Base-by-base conservation (phyloP, 1,140 invertebrate species). In the Drosophila simulans region DNA sequence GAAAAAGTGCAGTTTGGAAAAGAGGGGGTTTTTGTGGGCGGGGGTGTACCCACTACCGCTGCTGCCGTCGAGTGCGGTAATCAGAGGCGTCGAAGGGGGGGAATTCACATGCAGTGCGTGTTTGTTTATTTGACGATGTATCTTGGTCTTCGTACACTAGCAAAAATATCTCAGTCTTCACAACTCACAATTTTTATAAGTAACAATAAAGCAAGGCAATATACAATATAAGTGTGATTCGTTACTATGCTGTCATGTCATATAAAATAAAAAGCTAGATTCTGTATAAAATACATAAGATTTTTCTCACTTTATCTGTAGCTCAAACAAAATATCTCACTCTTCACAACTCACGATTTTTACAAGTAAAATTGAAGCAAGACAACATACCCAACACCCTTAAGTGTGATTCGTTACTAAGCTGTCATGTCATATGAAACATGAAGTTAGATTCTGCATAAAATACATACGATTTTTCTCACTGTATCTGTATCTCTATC, bases 31-130 rank as follows among this genome's bases (percentile, higher is more conserved):
- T 12, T 13, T 13, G 4, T 12, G 42, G n/a, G 22, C n/a, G 34
- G 20, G 25, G 20, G 35, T 17, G 25, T 51, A 43, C 60, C 58
- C 56, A 60, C 58, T 53, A 59, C 63, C 42, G 57, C 60, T 66
- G 60, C 59, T 66, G 46, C 63, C 48, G 69, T 81, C 66, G 77
- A 86, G 82, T 86, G 82, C 77, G 77, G 82, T 86, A 86, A 86
- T 86, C 74, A 86, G 55, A 51, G 56, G 39, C 39, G 48, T 45
- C 46, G 53, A 52, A 46, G 46, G 62, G 59, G 59, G 64, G 60
- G 8, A 35, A 20, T 57, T 27, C 51, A 58, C 48, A 60, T 76
- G 71, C 70, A 84, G 62, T 80, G 81, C 81, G 81, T 83, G 79
- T 54, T 80, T 75, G 77, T 80, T 76, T 76, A 42, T 77, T 72